These are phyloP conservation scores for Morpho deidamia DNA, from an alignment of 2,888 invertebrate species.

Conservation along the genomic window DNA sequence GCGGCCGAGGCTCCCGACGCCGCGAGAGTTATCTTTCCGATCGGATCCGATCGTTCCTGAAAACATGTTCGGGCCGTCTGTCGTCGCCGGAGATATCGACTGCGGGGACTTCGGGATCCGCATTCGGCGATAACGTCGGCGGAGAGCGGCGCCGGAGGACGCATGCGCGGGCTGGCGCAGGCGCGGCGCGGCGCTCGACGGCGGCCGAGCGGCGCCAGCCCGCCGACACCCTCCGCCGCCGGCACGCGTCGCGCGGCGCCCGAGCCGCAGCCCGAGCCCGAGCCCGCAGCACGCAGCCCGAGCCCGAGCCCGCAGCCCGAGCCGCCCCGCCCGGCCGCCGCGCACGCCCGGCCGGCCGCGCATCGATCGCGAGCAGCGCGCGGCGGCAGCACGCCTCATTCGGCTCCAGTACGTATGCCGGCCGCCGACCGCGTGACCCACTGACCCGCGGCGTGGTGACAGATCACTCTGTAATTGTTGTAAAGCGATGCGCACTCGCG, in stretches of 20 bases:
- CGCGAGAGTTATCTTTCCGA: too few species aligned
- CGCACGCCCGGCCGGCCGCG: too few species aligned
- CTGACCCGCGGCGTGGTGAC: neutral
- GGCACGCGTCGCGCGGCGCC: slow-evolving; percentile 79
- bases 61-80: too few species aligned
- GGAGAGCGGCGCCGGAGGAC: slow-evolving; percentile 14
- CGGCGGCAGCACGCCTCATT: neutral
- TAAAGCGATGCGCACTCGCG: too few species aligned
- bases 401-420: neutral
- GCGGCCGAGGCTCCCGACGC: too few species aligned
- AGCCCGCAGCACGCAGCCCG: neutral
- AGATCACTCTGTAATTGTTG: neutral
- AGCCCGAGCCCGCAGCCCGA: neutral
- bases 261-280: slow-evolving; percentile 68
- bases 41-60: too few species aligned
- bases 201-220: neutral
- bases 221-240: slow-evolving; percentile 21
- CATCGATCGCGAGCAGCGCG: neutral
- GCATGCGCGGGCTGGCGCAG: slow-evolving; percentile 20
- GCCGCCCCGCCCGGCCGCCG: too few species aligned
- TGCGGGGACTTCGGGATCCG: neutral
- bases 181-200: slow-evolving; percentile 7
- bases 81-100: neutral
- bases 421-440: neutral
- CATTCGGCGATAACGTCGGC: neutral